These are phyloP conservation scores for Ormyrus nitidulus DNA, from an alignment of 2,888 invertebrate genomes.

Conservation along the genomic window DNA sequence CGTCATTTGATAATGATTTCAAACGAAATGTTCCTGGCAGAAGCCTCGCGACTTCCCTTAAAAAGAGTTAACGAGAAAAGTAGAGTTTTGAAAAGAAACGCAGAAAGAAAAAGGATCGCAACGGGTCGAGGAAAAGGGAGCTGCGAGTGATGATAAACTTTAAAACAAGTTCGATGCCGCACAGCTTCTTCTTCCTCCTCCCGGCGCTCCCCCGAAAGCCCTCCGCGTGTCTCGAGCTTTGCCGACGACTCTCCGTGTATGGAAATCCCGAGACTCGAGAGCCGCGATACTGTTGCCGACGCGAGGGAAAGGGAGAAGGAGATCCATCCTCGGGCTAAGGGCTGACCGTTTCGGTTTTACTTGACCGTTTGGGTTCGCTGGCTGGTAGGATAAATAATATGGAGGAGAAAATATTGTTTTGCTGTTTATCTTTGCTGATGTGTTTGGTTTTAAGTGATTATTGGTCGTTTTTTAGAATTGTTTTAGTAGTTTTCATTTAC, in stretches of 20 bases:
- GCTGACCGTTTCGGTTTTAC: not conserved
- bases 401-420: no score
- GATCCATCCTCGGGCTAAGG: not conserved
- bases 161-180: slow-evolving; percentile 65
- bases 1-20: slow-evolving; percentile 21
- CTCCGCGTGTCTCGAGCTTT: no score
- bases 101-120: slow-evolving; percentile 15
- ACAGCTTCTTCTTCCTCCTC: not conserved
- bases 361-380: not conserved
- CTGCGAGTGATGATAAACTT: slow-evolving; percentile 71
- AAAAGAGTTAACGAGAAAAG: slow-evolving; percentile 47
- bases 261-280: no score
- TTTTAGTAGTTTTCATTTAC: no score
- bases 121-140: slow-evolving; percentile 10
- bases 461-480: no score
- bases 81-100: slow-evolving; percentile 28
- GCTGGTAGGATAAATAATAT: no score
- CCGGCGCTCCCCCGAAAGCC: no score
- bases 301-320: not conserved
- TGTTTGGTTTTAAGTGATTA: no score
- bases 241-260: no score
- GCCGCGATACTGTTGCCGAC: no score
- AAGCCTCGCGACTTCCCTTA: slow-evolving; percentile 34
- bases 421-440: no score
- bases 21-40: slow-evolving; percentile 23